phyloP scores from a whole-genome alignment of 2,113 vertebrate genomes.

The Ranitomeya imitator region DNA sequence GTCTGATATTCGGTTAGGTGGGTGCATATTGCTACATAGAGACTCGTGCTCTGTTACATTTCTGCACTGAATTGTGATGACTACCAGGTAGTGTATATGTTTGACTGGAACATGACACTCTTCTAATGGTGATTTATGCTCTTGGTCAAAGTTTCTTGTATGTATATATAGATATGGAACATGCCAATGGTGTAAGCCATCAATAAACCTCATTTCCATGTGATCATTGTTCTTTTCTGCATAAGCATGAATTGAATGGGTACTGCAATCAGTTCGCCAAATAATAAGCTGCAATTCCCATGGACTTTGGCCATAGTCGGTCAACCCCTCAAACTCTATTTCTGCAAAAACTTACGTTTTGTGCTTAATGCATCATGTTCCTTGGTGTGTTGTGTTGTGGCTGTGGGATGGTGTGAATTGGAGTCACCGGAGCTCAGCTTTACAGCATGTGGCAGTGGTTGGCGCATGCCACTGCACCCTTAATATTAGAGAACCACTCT shows the following conservation, averaged over 20 bases:
- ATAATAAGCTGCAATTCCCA: too few relatives aligned
- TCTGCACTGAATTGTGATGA: neutral
- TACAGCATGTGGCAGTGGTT: too few relatives aligned
- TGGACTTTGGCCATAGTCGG: too few relatives aligned
- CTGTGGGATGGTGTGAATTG: too few relatives aligned
- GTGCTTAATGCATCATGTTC: too few relatives aligned
- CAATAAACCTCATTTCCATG: neutral
- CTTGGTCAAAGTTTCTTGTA: neutral
- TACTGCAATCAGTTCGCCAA: neutral
- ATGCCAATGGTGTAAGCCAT: neutral
- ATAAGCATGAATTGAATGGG: neutral
- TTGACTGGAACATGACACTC: neutral
- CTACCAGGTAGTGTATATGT: neutral
- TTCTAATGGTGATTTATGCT: slow-evolving; percentile 1
- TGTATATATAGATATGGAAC: neutral
- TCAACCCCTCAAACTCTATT: too few relatives aligned
- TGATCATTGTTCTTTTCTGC: neutral
- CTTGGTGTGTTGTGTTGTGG: too few relatives aligned
- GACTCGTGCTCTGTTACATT: neutral
- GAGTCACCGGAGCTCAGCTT: too few relatives aligned
- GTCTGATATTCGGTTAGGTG: neutral
- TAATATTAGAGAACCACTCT: too few relatives aligned
- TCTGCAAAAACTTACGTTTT: too few relatives aligned
- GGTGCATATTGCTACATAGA: neutral
- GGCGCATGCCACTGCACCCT: too few relatives aligned